These are phyloP conservation scores for Asteroscopus sphinx DNA, from an alignment of 2,888 invertebrate genomes.

Conservation along the genomic window DNA sequence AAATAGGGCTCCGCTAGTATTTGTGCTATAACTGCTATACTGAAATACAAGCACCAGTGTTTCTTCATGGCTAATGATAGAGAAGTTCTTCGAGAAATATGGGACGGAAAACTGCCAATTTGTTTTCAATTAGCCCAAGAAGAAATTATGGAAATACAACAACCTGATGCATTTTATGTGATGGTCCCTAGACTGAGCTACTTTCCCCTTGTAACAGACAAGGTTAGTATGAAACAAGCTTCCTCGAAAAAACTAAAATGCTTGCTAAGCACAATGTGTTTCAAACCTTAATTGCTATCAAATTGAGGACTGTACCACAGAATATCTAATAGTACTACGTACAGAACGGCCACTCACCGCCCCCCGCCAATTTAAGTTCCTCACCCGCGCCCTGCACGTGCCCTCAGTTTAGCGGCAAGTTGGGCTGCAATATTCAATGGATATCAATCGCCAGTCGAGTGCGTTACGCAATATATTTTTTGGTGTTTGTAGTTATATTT, in stretches of 20 bases:
- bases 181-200: conserved; percentile 98
- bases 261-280: neutral
- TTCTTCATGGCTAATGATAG: conserved; percentile 96
- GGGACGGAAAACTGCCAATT: conserved; percentile 98
- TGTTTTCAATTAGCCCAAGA: conserved; percentile 97
- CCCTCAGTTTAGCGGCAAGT: no score
- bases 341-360: no score
- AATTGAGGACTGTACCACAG: neutral
- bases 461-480: no score
- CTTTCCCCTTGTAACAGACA: conserved; percentile 98
- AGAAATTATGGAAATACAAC: conserved; percentile 96
- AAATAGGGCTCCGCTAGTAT: neutral
- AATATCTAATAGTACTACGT: no score
- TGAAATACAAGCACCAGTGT: neutral
- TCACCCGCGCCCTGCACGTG: no score
- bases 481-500: no score
- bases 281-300: neutral
- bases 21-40: conserved; percentile 4
- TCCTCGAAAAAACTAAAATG: neutral
- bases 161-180: conserved; percentile 97
- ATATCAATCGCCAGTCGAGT: no score
- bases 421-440: no score
- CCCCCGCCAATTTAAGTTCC: no score
- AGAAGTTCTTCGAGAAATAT: conserved; percentile 97
- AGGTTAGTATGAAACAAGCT: conserved; percentile 88